Evolutionary conservation across 2,797 vertebrate species (phyloP).

Genomic region (Saxicola maurus): DNA sequence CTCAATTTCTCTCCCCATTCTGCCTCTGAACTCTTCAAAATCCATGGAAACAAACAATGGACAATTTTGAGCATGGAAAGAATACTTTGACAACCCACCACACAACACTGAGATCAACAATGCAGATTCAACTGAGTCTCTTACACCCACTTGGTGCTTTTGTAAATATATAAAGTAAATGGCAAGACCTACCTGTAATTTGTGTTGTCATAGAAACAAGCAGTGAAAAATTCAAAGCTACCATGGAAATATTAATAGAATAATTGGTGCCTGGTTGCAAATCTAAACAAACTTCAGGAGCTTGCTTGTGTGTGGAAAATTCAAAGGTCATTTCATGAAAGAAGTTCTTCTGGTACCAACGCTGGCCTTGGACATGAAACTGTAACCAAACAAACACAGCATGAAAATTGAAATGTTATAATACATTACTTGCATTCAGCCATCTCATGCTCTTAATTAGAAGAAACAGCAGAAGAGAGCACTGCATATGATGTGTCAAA

Average conservation of each 20-base stretch:
- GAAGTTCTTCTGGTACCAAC: conserved; percentile 83
- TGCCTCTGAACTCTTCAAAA: neutral
- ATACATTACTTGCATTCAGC: neutral
- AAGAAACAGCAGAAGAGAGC: neutral
- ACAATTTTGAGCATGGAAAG: neutral
- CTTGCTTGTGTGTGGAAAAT: conserved; percentile 70
- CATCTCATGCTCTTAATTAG: neutral
- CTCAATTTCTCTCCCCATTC: neutral
- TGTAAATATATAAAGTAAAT: neutral
- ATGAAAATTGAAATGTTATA: neutral
- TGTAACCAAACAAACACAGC: conserved; percentile 49
- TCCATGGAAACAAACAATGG: neutral
- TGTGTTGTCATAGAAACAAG: conserved; percentile 60
- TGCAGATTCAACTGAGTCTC: neutral
- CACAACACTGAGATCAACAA: neutral
- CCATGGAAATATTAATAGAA: conserved; percentile 80
- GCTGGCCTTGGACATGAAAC: conserved; percentile 80
- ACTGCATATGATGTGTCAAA: neutral
- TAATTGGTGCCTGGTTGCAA: conserved; percentile 88
- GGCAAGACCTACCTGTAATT: conserved; percentile 64
- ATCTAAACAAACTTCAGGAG: conserved; percentile 81
- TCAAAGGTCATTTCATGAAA: conserved; percentile 67
- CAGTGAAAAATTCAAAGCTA: conserved; percentile 72
- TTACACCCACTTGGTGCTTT: neutral
- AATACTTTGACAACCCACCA: neutral